These are phyloP conservation scores for Halcyon chelicuti DNA, from an alignment of 2,797 vertebrate genomes.

Conservation along the genomic window DNA sequence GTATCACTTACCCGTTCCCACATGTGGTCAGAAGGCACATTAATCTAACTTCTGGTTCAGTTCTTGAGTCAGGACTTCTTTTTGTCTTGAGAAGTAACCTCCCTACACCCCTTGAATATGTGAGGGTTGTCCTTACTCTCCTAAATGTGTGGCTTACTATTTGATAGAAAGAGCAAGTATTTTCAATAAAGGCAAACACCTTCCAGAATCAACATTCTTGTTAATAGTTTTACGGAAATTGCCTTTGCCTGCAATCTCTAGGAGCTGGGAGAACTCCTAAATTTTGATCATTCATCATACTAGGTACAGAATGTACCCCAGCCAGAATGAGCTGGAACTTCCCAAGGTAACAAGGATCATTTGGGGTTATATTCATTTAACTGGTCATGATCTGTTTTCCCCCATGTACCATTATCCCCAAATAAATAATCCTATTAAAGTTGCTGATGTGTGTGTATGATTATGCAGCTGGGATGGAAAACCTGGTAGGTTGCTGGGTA, in stretches of 20 bases:
- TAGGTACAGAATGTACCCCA: background rate
- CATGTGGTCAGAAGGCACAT: conserved; percentile 47
- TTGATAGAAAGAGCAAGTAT: background rate
- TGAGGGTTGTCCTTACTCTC: background rate
- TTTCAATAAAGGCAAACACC: background rate
- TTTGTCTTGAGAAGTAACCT: background rate
- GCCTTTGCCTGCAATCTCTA: background rate
- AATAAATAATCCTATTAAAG: accelerated
- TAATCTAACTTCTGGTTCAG: conserved; percentile 53
- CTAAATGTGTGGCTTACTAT: background rate
- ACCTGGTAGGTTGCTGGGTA: background rate
- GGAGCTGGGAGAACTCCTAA: background rate
- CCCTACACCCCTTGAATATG: background rate
- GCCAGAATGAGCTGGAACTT: background rate
- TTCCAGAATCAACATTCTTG: background rate
- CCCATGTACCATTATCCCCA: background rate
- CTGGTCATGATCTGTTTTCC: background rate
- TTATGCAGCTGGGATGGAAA: background rate
- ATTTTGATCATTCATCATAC: background rate
- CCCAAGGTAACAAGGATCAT: background rate
- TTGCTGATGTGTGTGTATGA: background rate
- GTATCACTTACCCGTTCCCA: conserved; percentile 25
- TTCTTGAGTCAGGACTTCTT: background rate
- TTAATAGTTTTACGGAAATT: background rate
- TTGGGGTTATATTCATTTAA: background rate